Percentiles rank a stretch among this genome's conserved stretches.
These are phyloP conservation scores for Porphyrio hochstetteri DNA, from an alignment of 2,113 vertebrate genomes.

Conservation along the genomic window DNA sequence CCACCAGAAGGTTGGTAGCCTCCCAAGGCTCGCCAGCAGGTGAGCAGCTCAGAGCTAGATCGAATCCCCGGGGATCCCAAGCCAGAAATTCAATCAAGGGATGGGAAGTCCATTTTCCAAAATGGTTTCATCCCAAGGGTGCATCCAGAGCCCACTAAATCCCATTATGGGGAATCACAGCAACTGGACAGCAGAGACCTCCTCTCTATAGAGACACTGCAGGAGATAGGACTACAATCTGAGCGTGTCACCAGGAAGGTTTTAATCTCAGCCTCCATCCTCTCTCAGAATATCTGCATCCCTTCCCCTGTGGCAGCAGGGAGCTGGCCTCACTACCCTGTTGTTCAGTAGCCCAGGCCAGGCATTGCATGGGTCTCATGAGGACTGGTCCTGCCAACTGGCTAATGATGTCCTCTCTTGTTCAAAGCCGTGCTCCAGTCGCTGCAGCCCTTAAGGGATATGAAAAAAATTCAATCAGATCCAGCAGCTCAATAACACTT, in stretches of 20 bases:
- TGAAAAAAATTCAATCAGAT: constrained; percentile 33
- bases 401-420: background rate
- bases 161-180: background rate
- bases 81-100: background rate
- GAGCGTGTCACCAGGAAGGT: background rate
- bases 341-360: background rate
- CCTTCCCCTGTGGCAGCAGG: background rate
- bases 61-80: background rate
- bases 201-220: background rate
- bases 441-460: background rate
- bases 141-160: background rate
- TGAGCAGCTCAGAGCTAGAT: background rate
- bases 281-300: background rate
- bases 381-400: background rate
- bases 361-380: background rate
- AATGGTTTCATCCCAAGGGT: background rate
- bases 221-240: background rate
- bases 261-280: background rate
- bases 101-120: background rate
- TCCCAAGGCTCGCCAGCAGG: background rate
- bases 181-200: background rate
- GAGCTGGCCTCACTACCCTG: background rate
- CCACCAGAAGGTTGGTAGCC: background rate
- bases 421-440: background rate
- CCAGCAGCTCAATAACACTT: constrained; percentile 41